phyloP scores from a whole-genome alignment of 2,113 vertebrate genomes.

The Hyaena hyaena region DNA sequence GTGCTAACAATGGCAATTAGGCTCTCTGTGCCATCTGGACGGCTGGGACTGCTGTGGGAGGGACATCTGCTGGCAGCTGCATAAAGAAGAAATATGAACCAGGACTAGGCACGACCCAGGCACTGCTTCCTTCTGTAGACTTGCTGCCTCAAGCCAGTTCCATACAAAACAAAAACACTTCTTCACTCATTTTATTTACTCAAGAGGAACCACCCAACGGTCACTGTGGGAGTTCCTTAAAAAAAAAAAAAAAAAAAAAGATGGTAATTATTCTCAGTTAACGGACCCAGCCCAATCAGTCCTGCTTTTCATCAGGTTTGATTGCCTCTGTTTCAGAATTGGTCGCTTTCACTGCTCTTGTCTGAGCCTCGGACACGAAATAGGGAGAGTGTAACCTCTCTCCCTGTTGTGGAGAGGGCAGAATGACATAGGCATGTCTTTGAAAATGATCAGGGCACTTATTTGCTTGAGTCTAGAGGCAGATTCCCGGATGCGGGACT shows the following conservation, averaged over 20 bases:
- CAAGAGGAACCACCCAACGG: background rate
- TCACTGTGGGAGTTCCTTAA: background rate
- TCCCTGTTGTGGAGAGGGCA: background rate
- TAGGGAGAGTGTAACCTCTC: background rate
- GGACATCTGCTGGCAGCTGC: conserved; percentile 40
- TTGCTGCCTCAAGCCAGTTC: background rate
- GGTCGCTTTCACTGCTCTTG: background rate
- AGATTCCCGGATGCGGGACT: background rate
- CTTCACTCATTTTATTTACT: background rate
- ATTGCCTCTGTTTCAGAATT: background rate
- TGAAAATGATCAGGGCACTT: background rate
- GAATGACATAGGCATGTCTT: background rate
- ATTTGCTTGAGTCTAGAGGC: background rate
- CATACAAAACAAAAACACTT: background rate
- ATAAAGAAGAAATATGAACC: background rate
- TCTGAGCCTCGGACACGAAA: background rate
- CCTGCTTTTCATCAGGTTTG: conserved; percentile 13
- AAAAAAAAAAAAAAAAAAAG: background rate
- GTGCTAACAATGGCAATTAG: conserved; percentile 53
- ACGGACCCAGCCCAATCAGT: background rate
- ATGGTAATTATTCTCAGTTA: background rate
- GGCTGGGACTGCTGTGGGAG: background rate
- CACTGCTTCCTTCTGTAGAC: background rate
- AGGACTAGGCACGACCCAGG: background rate
- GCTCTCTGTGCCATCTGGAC: conserved; percentile 43